Conservation (phyloP, 1,140 invertebrate species). For the Thaumetopoea pityocampa region DNA sequence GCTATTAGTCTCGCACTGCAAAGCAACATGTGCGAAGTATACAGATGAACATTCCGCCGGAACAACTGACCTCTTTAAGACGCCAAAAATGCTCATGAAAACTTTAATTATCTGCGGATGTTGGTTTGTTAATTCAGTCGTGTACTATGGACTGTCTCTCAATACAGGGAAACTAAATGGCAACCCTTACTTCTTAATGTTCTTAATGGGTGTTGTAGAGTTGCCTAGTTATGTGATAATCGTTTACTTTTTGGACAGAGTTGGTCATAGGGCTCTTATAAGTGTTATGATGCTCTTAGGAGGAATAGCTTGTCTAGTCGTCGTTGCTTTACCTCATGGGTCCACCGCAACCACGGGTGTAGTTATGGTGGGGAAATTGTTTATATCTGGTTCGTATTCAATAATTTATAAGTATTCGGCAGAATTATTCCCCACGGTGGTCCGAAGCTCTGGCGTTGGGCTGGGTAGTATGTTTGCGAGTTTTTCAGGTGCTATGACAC, state of each 20-base stretch:
- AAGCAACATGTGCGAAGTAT: slow-evolving; percentile 60
- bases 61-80: slow-evolving; percentile 83
- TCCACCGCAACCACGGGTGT: slow-evolving; percentile 72
- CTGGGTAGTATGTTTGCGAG: slow-evolving; percentile 92
- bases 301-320: slow-evolving; percentile 82
- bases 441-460: slow-evolving; percentile 90
- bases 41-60: slow-evolving; percentile 72
- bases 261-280: slow-evolving; percentile 83
- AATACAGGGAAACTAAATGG: slow-evolving; percentile 86
- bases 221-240: slow-evolving; percentile 86
- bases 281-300: slow-evolving; percentile 84
- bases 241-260: slow-evolving; percentile 81
- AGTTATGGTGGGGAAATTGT: slow-evolving; percentile 87
- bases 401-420: slow-evolving; percentile 93
- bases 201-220: slow-evolving; percentile 87
- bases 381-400: slow-evolving; percentile 89
- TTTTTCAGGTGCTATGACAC: slow-evolving; percentile 87
- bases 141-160: slow-evolving; percentile 89
- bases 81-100: slow-evolving; percentile 85
- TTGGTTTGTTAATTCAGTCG: slow-evolving; percentile 91
- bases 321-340: slow-evolving; percentile 79
- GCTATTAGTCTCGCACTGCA: slow-evolving; percentile 77
- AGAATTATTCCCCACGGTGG: slow-evolving; percentile 91
- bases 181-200: slow-evolving; percentile 88
- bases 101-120: slow-evolving; percentile 87